Conservation (phyloP, 2,113 vertebrate genomes). For the Pseudopodoces humilis region DNA sequence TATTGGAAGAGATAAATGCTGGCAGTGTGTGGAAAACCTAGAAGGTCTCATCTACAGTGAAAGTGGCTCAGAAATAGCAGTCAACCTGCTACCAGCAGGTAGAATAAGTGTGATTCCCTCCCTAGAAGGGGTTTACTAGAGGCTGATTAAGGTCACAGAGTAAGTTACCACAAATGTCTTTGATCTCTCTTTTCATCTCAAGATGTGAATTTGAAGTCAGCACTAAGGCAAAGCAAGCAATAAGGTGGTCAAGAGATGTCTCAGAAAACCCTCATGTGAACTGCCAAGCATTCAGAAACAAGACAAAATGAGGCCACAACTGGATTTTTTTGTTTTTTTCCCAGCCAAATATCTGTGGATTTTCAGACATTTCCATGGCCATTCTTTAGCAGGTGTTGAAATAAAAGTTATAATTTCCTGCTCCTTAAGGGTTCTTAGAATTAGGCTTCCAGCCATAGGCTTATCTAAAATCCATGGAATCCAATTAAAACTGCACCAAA, state of each 20-base stretch:
- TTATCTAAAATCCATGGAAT: constrained; percentile 82
- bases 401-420: constrained; percentile 44
- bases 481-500: constrained; percentile 80
- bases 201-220: not conserved
- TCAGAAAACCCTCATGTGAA: not conserved
- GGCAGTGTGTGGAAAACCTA: not conserved
- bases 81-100: not conserved
- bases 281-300: not conserved
- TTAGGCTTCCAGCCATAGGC: constrained; percentile 70
- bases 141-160: not conserved
- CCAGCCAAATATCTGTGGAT: not conserved
- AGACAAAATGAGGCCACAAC: not conserved
- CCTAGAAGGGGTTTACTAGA: not conserved
- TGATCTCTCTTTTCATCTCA: not conserved
- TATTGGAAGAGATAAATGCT: not conserved
- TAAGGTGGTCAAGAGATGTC: not conserved
- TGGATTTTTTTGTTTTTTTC: not conserved
- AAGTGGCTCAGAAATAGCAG: not conserved
- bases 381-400: constrained; percentile 28
- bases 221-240: not conserved
- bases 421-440: constrained; percentile 56
- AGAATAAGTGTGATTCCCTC: not conserved
- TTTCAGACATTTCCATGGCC: not conserved
- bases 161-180: not conserved
- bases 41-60: not conserved